A percentile compares a stretch with the other conserved stretches of the same genome.
These are phyloP conservation scores for Prenolepis imparis DNA, from an alignment of 2,888 invertebrate genomes.

Conservation along the genomic window DNA sequence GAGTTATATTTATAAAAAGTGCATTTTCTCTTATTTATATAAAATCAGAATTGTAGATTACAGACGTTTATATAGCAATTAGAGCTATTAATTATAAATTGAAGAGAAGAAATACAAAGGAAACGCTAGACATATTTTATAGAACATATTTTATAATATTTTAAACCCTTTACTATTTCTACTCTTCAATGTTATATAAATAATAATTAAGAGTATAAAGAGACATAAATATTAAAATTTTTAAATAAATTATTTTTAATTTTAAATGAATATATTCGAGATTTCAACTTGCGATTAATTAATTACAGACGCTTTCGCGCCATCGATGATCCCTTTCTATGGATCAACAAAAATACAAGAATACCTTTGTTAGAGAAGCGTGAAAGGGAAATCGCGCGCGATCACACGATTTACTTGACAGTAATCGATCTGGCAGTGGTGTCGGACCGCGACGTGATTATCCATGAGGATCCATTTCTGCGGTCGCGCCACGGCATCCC, in stretches of 20 bases:
- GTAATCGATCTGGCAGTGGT: slow-evolving; percentile 58
- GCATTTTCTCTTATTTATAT: not conserved
- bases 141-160: not conserved
- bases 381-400: slow-evolving; percentile 16
- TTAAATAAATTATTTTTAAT: not conserved
- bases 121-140: not conserved
- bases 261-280: slow-evolving; percentile 29
- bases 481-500: slow-evolving; percentile 3
- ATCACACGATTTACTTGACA: slow-evolving; percentile 40
- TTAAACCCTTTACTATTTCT: not conserved
- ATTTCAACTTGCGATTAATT: slow-evolving; percentile 35
- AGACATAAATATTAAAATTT: not conserved
- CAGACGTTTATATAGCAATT: not conserved
- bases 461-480: slow-evolving; percentile 26
- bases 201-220: not conserved
- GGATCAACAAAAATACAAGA: not conserved
- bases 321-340: not conserved
- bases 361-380: slow-evolving; percentile 23
- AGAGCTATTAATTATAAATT: not conserved
- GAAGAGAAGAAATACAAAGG: not conserved
- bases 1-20: not conserved
- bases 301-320: not conserved
- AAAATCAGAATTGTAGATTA: not conserved
- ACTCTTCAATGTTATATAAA: not conserved
- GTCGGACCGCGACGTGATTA: slow-evolving; percentile 25